Base-by-base conservation (phyloP, 2,113 vertebrate genomes). In the Hiodon alosoides region DNA sequence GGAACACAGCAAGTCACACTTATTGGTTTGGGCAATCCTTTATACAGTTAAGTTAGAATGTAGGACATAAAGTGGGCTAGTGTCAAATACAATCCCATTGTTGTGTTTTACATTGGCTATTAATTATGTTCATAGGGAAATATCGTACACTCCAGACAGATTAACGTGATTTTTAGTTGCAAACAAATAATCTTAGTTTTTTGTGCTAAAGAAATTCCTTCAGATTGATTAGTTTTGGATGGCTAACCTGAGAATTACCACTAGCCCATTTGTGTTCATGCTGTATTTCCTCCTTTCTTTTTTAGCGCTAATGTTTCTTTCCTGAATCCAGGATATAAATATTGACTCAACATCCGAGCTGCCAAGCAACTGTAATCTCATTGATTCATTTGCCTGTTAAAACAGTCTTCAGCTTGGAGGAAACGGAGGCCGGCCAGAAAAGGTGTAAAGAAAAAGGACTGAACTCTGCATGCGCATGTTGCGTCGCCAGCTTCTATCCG, bases 311-410 rank as follows among this genome's bases (percentile, higher is more conserved):
- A 62, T 66, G 58, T 10, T 52, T 74, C 78, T 80, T 72, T 73
- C 73, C 75, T 84, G 78, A 80, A 82, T 83, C 77, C 77, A 70
- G 53, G 74, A 77, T 76, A 81, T 83, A 86, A 88, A 89, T 85
- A 88, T 85, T 89, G 84, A 83, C 86, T 86, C 81, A 72, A 86
- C 83, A 86, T 88, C 84, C 85, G 81, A 86, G 82, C 81, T 84
- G 85, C 76, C 81, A 84, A 80, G 82, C 80, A 81, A 79, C 78
- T 81, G 60, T 81, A 83, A 75, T 80, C 70, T 75, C 79, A 72
- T 77, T 81, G 71, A 85, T 85, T 86, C 77, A 84, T 86, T 86
- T 85, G 82, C 79, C 81, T 83, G 77, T 80, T 83, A 80, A 85
- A 82, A 81, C 71, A 5, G 62, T 83, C 79, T 83, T 68, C 60